Evolutionary conservation across 2,797 vertebrate genomes (phyloP), one percentile per base, ranked within the genome.

Genomic region (Merluccius polli): DNA sequence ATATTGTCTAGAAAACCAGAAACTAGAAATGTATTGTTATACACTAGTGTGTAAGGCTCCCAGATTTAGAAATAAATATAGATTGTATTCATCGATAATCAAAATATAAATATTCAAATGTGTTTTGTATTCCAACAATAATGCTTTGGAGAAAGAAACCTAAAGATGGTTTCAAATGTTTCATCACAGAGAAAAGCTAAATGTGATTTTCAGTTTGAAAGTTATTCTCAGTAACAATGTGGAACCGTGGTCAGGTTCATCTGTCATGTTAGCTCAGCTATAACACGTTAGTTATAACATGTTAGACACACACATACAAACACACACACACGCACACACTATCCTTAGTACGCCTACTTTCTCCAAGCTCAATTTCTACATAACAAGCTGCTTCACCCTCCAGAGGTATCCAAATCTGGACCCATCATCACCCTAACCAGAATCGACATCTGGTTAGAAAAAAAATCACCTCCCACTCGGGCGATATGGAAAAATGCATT

Each of bases 391-490:
- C 21, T 4, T 85, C 87, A 89, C 94, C 93, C 93, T 91, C 88
- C n/a, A 65, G 59, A 86, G 84, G 90, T 89, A 90, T 85, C 87
- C 90, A 27, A 11, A 27, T 93, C 87, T 90, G 87, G 90, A 81
- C 84, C 84, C 59, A 89, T 94, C 93, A 95, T 95, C 91, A 95
- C 93, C 92, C 92, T 95, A 95, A 96, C 96, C 94, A 95, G 90
- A 93, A 88, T 85, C 94, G 92, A 92, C 90, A 92, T 88, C 89
- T 93, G 90, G 92, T 95, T 95, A 94, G 92, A 93, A 93, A 92
- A 24, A 24, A 65, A 65, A 24, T 2, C 92, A 90, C 86, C 90
- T 93, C 92, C 89, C 73, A 38, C 93, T 90, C 84, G n/a, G n/a
- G n/a, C n/a, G n/a, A n/a, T n/a, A n/a, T n/a, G n/a, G n/a, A n/a